Conservation (phyloP, 2,888 invertebrate genomes). For the Julus scandinavius region DNA sequence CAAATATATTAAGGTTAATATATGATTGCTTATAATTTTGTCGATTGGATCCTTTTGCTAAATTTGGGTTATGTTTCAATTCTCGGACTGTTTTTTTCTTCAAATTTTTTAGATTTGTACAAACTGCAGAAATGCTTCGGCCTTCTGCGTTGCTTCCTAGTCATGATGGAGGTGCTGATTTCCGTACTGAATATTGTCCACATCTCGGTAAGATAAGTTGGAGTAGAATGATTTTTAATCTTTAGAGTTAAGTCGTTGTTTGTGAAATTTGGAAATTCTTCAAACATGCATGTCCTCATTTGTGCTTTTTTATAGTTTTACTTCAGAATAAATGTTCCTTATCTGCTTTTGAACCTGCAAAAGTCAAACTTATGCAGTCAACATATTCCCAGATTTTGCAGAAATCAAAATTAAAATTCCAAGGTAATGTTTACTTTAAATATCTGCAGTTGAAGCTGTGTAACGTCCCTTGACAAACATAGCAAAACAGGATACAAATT, state of each 20-base stretch:
- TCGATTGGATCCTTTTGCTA: not conserved
- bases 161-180: conserved; percentile 70
- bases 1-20: conserved; percentile 70
- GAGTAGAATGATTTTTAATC: not conserved
- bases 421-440: conserved; percentile 60
- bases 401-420: conserved; percentile 64
- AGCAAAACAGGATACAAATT: too few relatives aligned
- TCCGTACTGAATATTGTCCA: conserved; percentile 81
- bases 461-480: too few relatives aligned
- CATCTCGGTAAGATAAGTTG: conserved; percentile 71
- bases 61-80: too few relatives aligned
- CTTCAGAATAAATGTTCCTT: conserved; percentile 83
- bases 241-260: not conserved
- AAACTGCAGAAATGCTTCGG: conserved; percentile 87
- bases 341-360: conserved; percentile 71
- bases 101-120: conserved; percentile 73
- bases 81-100: too few relatives aligned
- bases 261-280: not conserved
- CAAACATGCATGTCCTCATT: not conserved
- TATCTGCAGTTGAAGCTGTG: too few relatives aligned
- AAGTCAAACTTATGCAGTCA: conserved; percentile 63
- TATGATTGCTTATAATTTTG: conserved; percentile 55
- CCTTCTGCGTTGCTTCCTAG: conserved; percentile 76
- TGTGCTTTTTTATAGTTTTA: conserved; percentile 69
- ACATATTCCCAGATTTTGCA: conserved; percentile 62